Evolutionary conservation across 1,140 invertebrate genomes (phyloP), one percentile per base, ranked within the genome.

Genomic region (Sipha flava): DNA sequence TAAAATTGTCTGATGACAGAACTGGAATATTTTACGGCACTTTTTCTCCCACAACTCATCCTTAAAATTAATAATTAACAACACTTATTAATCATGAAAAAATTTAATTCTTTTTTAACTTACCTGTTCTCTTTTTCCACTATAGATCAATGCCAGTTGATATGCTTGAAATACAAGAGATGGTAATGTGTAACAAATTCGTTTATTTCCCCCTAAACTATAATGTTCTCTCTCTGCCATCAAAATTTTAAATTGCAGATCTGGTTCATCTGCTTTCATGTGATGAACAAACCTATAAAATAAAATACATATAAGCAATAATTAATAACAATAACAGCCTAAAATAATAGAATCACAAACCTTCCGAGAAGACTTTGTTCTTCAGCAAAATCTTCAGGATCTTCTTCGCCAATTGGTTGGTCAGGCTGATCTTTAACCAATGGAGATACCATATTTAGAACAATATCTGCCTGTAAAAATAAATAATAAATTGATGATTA

Each of bases 1-100:
- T 31, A 90, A 93, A 81, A 99, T 98, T 2, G 96, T 98, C 81
- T 94, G 92, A 84, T 98, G 96, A 84, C 96, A 98, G 85, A 98
- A 99, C 84, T 98, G 94, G 86, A 99, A 98, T 70, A 99, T 97
- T 86, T 98, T 98, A 84, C 95, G 92, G 83, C 96, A 97, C 85
- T 99, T 99, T 85, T 97, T 98, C 84, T 98, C 94, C 96, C 97
- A 99, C 87, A 97, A 95, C 72, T 96, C 94, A 87, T 98, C 95
- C 91, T 95, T 85, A 75, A 81, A 82, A 54, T 73, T 54, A 23
- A 59, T 21, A 57, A 57, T 75, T 16, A 26, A 26, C 18, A 59
- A 18, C n/a, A 40, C 0, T 40, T 40, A 43, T n/a, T n/a, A 72
- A 9, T 14, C 10, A n/a, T 21, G 18, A 34, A 62, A 40, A 31